Conservation (phyloP, 2,113 vertebrate genomes). For the Rhegmatorhina hoffmannsi region DNA sequence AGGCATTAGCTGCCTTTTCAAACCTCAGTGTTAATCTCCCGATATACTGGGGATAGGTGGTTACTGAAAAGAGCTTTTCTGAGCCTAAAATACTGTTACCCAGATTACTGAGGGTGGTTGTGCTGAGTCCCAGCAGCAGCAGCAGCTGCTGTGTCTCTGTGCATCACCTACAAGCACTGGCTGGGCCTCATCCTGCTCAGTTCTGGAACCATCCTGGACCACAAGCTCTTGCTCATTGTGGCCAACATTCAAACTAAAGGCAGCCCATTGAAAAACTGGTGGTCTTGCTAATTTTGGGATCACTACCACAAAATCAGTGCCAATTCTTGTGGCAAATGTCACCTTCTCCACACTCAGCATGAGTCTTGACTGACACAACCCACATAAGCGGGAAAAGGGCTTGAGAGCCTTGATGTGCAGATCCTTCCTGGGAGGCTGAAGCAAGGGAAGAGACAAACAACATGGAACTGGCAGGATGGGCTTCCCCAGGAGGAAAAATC, state of each 20-base stretch:
- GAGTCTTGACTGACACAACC: not conserved
- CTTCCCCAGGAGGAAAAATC: not conserved
- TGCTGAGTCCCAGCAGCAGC: not conserved
- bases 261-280: accelerated
- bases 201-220: not conserved
- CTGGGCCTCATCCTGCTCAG: not conserved
- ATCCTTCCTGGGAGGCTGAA: not conserved
- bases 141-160: not conserved
- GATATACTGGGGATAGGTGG: not conserved
- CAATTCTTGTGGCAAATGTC: not conserved
- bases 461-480: not conserved
- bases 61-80: not conserved
- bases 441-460: not conserved
- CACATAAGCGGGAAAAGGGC: accelerated
- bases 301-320: not conserved
- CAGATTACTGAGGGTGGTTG: not conserved
- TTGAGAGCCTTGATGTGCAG: not conserved
- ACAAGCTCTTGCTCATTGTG: not conserved
- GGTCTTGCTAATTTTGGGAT: not conserved
- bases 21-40: not conserved
- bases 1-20: conserved; percentile 18
- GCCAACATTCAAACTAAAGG: not conserved
- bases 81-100: not conserved
- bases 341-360: not conserved
- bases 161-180: not conserved